These are phyloP conservation scores for Cephus pulcher DNA, from an alignment of 2,888 invertebrate species.

Conservation along the genomic window DNA sequence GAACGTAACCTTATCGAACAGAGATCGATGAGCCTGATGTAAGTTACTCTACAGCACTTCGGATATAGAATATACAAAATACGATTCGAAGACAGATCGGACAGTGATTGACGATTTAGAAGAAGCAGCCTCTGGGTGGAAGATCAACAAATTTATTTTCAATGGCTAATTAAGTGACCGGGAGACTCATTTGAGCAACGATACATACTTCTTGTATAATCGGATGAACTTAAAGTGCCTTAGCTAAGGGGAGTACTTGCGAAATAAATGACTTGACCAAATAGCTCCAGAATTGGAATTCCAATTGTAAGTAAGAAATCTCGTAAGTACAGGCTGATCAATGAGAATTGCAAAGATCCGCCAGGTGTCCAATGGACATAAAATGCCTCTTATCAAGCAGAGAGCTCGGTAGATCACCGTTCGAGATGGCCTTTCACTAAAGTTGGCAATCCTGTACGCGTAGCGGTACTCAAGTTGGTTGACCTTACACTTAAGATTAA, in stretches of 20 bases:
- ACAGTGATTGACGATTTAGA: neutral
- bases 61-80: neutral
- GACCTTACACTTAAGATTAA: slow-evolving; percentile 3
- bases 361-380: slow-evolving; percentile 31
- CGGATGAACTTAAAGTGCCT: neutral
- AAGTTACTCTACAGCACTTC: neutral
- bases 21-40: neutral
- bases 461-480: slow-evolving; percentile 8
- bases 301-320: neutral
- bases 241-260: neutral
- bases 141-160: neutral
- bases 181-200: neutral
- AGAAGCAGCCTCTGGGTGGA: neutral
- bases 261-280: neutral
- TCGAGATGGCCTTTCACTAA: slow-evolving; percentile 7
- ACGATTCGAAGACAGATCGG: neutral
- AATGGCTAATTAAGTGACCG: neutral
- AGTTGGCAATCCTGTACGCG: slow-evolving; percentile 5
- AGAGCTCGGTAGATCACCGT: neutral
- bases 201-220: neutral
- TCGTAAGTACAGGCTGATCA: slow-evolving; percentile 12
- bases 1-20: neutral
- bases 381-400: slow-evolving; percentile 6
- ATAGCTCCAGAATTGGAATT: no score
- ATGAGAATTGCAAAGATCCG: slow-evolving; percentile 24